These are phyloP conservation scores for Magallana ariakensis DNA, from an alignment of 1,140 invertebrate genomes.

Conservation along the genomic window DNA sequence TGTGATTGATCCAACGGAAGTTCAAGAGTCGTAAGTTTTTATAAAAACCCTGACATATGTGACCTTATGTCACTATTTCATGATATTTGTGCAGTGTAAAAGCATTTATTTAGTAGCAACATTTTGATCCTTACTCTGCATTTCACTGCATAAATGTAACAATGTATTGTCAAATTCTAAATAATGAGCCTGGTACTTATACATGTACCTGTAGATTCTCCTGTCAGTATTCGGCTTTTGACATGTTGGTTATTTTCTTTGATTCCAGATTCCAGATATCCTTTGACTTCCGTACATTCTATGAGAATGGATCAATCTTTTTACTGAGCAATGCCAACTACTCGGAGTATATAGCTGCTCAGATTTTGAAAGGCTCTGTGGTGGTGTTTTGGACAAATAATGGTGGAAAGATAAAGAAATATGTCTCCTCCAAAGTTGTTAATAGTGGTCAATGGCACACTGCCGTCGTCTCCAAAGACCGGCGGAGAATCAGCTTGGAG, in stretches of 20 bases:
- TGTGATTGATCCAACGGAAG: neutral
- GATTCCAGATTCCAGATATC: slow-evolving; percentile 84
- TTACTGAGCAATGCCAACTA: slow-evolving; percentile 83
- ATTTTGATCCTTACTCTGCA: no score
- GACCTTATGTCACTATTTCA: no score
- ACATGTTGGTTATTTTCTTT: no score
- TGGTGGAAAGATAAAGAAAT: slow-evolving; percentile 83
- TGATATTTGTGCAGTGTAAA: no score
- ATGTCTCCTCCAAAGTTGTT: slow-evolving; percentile 83
- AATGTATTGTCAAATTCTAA: no score
- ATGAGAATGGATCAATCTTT: slow-evolving; percentile 90
- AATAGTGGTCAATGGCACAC: slow-evolving; percentile 93
- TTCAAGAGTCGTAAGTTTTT: slow-evolving; percentile 18
- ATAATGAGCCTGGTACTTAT: no score
- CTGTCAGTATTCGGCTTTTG: no score
- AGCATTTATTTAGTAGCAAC: no score
- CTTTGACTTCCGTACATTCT: slow-evolving; percentile 92
- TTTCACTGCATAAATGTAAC: no score
- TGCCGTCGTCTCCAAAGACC: slow-evolving; percentile 83
- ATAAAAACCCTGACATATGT: neutral
- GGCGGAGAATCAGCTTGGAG: slow-evolving; percentile 84
- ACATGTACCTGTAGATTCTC: no score
- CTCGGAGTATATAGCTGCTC: slow-evolving; percentile 86
- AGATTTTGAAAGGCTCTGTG: slow-evolving; percentile 87
- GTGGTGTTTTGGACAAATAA: slow-evolving; percentile 83